These are phyloP conservation scores for Pimpla rufipes DNA, from an alignment of 2,888 invertebrate genomes.

Conservation along the genomic window DNA sequence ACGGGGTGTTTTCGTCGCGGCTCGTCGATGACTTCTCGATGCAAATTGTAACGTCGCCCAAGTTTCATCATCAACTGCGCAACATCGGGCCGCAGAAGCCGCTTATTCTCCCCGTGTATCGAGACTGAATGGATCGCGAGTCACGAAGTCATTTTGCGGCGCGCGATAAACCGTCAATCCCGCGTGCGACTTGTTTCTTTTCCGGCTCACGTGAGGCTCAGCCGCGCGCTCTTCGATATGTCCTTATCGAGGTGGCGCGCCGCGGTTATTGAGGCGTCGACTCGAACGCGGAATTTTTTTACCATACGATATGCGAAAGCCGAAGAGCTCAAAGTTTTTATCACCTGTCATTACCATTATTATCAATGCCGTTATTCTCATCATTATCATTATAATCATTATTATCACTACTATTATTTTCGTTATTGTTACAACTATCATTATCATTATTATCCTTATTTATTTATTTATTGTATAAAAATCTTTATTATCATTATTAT, in stretches of 20 bases:
- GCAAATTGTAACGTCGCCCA: neutral
- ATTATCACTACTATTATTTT: too few species aligned
- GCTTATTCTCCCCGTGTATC: conserved; percentile 6
- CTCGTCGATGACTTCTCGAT: neutral
- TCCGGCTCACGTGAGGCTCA: neutral
- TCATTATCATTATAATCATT: too few species aligned
- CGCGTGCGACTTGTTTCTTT: neutral
- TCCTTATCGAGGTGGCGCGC: neutral
- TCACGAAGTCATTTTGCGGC: neutral
- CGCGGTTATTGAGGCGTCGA: neutral
- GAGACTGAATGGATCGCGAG: conserved; percentile 13
- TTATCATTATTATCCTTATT: too few species aligned
- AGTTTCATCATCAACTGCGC: conserved; percentile 14
- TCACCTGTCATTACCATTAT: too few species aligned
- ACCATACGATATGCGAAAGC: neutral
- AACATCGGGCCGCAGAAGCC: neutral
- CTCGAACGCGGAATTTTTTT: neutral
- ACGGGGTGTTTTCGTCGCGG: neutral
- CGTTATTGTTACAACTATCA: too few species aligned
- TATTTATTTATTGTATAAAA: too few species aligned
- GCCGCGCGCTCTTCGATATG: neutral
- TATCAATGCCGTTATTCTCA: too few species aligned
- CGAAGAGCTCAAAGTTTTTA: too few species aligned
- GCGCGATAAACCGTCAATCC: conserved; percentile 7
- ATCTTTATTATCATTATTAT: too few species aligned